Conservation (phyloP, 2,113 vertebrate species). For the Aplodontia rufa region DNA sequence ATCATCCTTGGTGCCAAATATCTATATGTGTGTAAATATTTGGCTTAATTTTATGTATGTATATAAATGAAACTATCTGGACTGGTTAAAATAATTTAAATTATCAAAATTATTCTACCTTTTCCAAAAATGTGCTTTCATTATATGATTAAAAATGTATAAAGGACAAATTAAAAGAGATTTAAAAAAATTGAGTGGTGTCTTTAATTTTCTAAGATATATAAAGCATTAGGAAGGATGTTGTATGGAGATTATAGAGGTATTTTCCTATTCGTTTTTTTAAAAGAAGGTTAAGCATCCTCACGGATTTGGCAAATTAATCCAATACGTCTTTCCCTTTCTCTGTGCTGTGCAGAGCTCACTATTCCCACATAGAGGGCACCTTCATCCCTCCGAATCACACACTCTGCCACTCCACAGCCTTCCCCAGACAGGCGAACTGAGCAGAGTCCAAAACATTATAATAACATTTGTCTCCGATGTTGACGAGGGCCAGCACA, state of each 20-base stretch:
- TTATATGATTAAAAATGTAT: neutral
- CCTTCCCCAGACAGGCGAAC: conserved; percentile 70
- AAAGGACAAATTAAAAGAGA: neutral
- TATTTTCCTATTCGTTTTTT: neutral
- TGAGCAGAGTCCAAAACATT: conserved; percentile 80
- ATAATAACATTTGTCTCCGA: conserved; percentile 81
- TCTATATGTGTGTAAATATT: too few species aligned
- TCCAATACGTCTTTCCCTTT: neutral
- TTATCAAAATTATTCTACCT: neutral
- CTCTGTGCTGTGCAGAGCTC: neutral
- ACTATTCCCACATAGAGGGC: conserved; percentile 75
- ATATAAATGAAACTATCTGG: neutral
- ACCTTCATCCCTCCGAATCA: conserved; percentile 62
- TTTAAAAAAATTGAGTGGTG: neutral
- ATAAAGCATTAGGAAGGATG: neutral
- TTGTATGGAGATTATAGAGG: conserved; percentile 11
- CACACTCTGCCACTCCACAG: conserved; percentile 8
- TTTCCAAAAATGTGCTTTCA: neutral
- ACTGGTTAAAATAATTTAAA: neutral
- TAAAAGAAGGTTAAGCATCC: conserved; percentile 28
- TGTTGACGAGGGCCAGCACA: conserved; percentile 79
- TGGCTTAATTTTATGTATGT: neutral
- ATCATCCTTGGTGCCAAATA: too few species aligned
- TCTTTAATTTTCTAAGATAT: conserved; percentile 42
- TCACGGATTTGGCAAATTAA: conserved; percentile 58